Conservation (phyloP, 1,140 invertebrate genomes). For the Drosophila virilis region DNA sequence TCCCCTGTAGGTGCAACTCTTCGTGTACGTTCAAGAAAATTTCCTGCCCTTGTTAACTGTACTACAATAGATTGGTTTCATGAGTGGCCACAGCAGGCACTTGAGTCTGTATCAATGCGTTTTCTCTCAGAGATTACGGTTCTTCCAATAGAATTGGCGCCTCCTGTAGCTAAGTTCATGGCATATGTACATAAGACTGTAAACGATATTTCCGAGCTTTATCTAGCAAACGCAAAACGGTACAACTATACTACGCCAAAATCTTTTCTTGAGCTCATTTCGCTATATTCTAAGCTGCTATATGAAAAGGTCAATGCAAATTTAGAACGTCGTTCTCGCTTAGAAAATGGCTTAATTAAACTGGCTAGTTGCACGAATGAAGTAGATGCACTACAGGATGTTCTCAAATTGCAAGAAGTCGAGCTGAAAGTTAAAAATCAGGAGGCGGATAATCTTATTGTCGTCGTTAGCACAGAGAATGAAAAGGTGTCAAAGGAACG, state of each 20-base stretch:
- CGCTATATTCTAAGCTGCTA: slow-evolving; percentile 93
- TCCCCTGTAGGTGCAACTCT: slow-evolving; percentile 95
- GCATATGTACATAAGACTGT: slow-evolving; percentile 95
- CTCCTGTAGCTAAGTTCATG: slow-evolving; percentile 94
- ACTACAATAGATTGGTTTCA: slow-evolving; percentile 98
- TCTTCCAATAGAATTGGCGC: slow-evolving; percentile 87
- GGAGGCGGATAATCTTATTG: slow-evolving; percentile 95
- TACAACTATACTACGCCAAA: slow-evolving; percentile 99
- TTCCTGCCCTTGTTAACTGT: slow-evolving; percentile 97
- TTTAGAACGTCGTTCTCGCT: slow-evolving; percentile 90
- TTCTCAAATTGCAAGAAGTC: slow-evolving; percentile 94
- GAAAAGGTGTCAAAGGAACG: slow-evolving; percentile 95
- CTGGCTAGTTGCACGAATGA: slow-evolving; percentile 92
- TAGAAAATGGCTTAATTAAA: slow-evolving; percentile 95
- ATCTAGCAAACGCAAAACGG: slow-evolving; percentile 93
- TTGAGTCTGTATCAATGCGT: slow-evolving; percentile 93
- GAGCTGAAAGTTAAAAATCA: slow-evolving; percentile 95
- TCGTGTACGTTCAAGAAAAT: slow-evolving; percentile 93
- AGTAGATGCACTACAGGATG: slow-evolving; percentile 88
- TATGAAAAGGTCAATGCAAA: slow-evolving; percentile 91
- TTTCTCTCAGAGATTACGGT: slow-evolving; percentile 92
- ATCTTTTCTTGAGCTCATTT: slow-evolving; percentile 97
- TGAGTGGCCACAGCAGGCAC: slow-evolving; percentile 96
- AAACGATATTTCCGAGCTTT: slow-evolving; percentile 92
- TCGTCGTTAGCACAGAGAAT: slow-evolving; percentile 95